phyloP scores from a whole-genome alignment of 2,113 vertebrate species.

The Caranx melampygus region DNA sequence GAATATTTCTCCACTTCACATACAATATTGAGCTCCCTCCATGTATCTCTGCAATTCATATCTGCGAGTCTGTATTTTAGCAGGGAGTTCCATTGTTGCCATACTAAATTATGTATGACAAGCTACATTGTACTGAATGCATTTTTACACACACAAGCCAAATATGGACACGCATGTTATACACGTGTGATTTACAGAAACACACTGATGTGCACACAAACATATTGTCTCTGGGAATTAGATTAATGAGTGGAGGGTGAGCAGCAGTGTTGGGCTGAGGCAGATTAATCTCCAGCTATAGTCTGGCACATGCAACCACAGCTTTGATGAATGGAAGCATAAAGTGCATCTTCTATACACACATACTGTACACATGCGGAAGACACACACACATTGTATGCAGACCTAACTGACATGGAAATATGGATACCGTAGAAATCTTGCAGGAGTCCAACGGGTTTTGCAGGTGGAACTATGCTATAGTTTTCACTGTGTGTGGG shows the following conservation, averaged over 20 bases:
- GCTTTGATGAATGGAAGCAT: constrained; percentile 79
- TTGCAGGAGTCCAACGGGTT: constrained; percentile 44
- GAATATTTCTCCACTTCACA: neutral
- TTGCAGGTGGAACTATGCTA: constrained; percentile 56
- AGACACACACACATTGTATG: constrained; percentile 1
- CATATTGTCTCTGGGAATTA: constrained; percentile 55
- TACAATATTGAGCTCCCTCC: neutral
- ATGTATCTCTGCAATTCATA: neutral
- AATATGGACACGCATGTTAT: constrained; percentile 16
- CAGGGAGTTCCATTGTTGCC: neutral
- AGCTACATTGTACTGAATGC: neutral
- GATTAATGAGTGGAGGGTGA: constrained; percentile 74
- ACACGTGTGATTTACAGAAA: constrained; percentile 16
- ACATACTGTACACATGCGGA: constrained; percentile 5
- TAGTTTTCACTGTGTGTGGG: constrained; percentile 59
- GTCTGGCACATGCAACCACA: constrained; percentile 50
- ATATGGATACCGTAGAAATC: constrained; percentile 2
- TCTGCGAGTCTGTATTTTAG: neutral
- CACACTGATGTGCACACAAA: constrained; percentile 27
- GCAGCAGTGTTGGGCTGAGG: constrained; percentile 65
- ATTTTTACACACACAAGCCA: constrained; percentile 12
- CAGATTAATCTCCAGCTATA: constrained; percentile 77
- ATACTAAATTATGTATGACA: neutral
- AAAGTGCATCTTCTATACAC: constrained; percentile 44
- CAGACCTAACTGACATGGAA: neutral